phyloP scores from a whole-genome alignment of 2,888 invertebrate genomes.

The Acanthosoma haemorrhoidale region DNA sequence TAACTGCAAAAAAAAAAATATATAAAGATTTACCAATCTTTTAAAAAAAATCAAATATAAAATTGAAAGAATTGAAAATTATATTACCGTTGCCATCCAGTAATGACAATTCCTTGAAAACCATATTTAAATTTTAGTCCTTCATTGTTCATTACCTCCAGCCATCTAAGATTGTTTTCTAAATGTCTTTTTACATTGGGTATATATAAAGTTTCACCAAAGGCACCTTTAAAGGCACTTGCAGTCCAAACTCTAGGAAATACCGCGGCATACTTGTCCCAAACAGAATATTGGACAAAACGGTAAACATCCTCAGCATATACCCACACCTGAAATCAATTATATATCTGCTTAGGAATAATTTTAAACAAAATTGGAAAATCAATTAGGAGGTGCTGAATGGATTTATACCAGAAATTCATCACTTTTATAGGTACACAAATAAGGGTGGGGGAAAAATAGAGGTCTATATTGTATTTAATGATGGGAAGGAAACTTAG shows the following conservation, averaged over 20 bases:
- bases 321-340: constrained; percentile 57
- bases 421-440: neutral
- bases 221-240: constrained; percentile 70
- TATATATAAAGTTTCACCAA: constrained; percentile 63
- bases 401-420: neutral
- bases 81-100: constrained; percentile 55
- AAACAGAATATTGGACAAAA: constrained; percentile 50
- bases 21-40: too few species aligned
- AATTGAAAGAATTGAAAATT: neutral
- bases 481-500: too few species aligned
- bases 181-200: constrained; percentile 62
- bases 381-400: neutral
- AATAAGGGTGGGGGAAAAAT: neutral
- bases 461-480: neutral
- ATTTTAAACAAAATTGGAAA: neutral
- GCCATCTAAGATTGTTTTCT: constrained; percentile 65
- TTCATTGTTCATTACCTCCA: constrained; percentile 60
- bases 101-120: constrained; percentile 53
- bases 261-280: constrained; percentile 62
- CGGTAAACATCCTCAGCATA: constrained; percentile 66
- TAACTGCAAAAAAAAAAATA: constrained; percentile 49
- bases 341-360: neutral
- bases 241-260: constrained; percentile 68
- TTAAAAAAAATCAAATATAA: constrained; percentile 30
- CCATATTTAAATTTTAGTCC: constrained; percentile 51